Conservation (phyloP, 2,113 vertebrate genomes). For the Toxostoma redivivum region DNA sequence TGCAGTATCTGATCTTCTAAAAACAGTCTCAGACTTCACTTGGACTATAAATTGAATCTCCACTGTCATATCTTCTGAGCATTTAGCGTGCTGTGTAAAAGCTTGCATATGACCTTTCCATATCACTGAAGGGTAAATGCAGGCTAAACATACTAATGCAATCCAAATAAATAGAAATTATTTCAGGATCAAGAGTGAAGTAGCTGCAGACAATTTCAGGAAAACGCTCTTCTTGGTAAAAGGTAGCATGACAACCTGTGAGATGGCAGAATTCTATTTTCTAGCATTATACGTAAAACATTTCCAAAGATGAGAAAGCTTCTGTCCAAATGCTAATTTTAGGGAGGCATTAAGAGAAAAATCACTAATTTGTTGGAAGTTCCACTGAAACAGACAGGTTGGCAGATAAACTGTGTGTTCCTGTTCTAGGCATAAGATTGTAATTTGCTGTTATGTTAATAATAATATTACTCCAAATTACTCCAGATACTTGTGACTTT, state of each 20-base stretch:
- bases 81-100: constrained; percentile 10
- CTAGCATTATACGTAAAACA: background rate
- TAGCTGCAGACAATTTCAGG: constrained; percentile 26
- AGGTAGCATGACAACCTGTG: background rate
- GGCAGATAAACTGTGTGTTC: background rate
- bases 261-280: background rate
- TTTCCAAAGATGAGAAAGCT: background rate
- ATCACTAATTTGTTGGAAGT: background rate
- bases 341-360: background rate
- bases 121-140: constrained; percentile 26
- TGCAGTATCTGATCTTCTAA: background rate
- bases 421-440: background rate
- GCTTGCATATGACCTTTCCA: constrained; percentile 34
- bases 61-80: constrained; percentile 1
- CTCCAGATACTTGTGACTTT: background rate
- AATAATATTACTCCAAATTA: background rate
- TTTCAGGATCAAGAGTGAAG: background rate
- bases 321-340: background rate
- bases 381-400: background rate
- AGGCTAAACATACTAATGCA: background rate
- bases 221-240: background rate
- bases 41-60: background rate
- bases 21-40: background rate
- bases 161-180: background rate
- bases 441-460: background rate